Conservation (phyloP, 2,113 vertebrate genomes). For the Sander lucioperca region DNA sequence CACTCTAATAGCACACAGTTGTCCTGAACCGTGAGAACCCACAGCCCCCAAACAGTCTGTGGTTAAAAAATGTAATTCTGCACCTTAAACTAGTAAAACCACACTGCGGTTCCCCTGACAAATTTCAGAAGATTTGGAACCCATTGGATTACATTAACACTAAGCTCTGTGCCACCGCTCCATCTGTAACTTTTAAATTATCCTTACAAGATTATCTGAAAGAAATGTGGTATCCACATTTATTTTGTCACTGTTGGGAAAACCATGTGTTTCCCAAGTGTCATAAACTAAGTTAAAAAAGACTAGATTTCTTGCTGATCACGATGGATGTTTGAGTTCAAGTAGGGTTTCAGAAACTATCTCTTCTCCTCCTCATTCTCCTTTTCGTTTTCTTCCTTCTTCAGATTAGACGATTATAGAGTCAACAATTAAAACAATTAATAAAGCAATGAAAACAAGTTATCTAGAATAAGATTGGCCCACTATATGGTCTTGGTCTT, state of each 20-base stretch:
- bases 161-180: neutral
- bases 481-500: neutral
- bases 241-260: neutral
- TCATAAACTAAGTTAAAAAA: neutral
- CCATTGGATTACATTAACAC: conserved; percentile 20
- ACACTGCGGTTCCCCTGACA: conserved; percentile 29
- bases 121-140: conserved; percentile 33
- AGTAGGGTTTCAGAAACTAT: neutral
- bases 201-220: conserved; percentile 14
- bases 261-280: neutral
- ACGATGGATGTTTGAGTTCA: neutral
- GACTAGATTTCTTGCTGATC: neutral
- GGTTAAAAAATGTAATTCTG: conserved; percentile 37
- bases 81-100: conserved; percentile 31
- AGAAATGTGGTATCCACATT: neutral
- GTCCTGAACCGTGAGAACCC: conserved; percentile 26
- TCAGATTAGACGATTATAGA: too few relatives aligned
- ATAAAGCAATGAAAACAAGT: neutral
- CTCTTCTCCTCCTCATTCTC: neutral
- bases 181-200: conserved; percentile 12
- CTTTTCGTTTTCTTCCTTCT: neutral
- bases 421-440: neutral
- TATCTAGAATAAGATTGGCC: neutral
- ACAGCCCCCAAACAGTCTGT: conserved; percentile 16
- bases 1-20: conserved; percentile 7